Conservation (phyloP, 2,113 vertebrate species). For the Chloebia gouldiae region DNA sequence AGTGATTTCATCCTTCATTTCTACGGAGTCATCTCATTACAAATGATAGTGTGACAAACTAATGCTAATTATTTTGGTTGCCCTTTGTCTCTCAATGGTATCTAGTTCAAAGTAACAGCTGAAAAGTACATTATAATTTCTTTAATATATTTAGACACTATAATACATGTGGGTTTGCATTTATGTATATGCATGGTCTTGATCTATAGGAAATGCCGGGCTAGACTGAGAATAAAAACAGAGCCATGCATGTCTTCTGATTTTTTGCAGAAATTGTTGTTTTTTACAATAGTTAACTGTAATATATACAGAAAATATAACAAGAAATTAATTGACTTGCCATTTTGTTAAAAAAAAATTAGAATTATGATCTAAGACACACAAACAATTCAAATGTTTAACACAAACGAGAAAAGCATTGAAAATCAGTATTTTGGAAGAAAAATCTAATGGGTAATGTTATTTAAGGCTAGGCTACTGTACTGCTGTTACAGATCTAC, state of each 20-base stretch:
- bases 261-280: not conserved
- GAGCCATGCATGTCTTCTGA: not conserved
- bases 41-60: not conserved
- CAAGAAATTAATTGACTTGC: not conserved
- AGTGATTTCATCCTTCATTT: conserved; percentile 1
- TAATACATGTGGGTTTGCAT: not conserved
- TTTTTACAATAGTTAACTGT: not conserved
- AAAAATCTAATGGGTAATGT: not conserved
- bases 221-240: not conserved
- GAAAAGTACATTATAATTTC: not conserved
- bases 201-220: not conserved
- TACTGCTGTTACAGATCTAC: not conserved
- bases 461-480: not conserved
- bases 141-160: not conserved
- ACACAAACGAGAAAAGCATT: not conserved
- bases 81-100: not conserved
- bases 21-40: not conserved
- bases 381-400: not conserved
- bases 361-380: rapidly evolving
- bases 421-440: not conserved
- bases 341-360: not conserved
- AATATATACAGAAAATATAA: not conserved
- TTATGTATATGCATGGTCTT: not conserved
- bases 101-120: not conserved
- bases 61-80: not conserved